Base-by-base conservation (phyloP, 1,140 invertebrate species). In the Centruroides sculpturatus region DNA sequence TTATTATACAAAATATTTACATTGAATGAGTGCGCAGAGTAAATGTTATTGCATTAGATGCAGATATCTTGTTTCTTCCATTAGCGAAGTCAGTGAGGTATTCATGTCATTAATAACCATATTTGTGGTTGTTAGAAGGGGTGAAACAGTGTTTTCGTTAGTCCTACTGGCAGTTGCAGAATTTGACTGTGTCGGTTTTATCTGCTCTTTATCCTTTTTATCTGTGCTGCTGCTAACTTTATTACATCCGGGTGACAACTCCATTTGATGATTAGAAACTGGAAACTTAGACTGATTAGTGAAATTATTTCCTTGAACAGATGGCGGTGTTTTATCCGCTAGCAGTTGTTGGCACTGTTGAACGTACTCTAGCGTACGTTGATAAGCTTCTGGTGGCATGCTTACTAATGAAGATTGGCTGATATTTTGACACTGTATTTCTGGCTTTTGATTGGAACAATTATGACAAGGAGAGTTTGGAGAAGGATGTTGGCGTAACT, bases 31-130 rank as follows among this genome's bases (percentile, higher is more conserved):
- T 41, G 41, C 3, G 8, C 41, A 41, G 8, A 41, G 23, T 23
- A 41, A 41, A 5, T 41, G 46, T 63, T 59, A 85, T 72, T 87
- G 84, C 65, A 89, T 86, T 83, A 91, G 85, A 72, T 92, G 87
- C 55, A 94, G 80, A 78, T 85, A 94, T 70, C 87, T 82, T 71
- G 93, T 95, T 72, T 96, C 92, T 76, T 95, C 88, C 56, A 89
- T 81, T 62, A 95, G 79, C 46, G 90, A 92, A 66, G 83, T 87
- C 51, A 95, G 74, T 1, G 90, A 92, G 2, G 92, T 91, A 53
- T 88, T 92, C 82, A 95, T 88, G 73, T 95, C 91, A 70, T 94
- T 93, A 12, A 95, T 85, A 51, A 94, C 85, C 90, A 97, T 94
- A 70, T 96, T 97, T 35, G 78, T 75, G 35, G 78, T 81, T 56